These are phyloP conservation scores for Pangasius sanitwongsei DNA, from an alignment of 2,797 vertebrate genomes.

Conservation along the genomic window DNA sequence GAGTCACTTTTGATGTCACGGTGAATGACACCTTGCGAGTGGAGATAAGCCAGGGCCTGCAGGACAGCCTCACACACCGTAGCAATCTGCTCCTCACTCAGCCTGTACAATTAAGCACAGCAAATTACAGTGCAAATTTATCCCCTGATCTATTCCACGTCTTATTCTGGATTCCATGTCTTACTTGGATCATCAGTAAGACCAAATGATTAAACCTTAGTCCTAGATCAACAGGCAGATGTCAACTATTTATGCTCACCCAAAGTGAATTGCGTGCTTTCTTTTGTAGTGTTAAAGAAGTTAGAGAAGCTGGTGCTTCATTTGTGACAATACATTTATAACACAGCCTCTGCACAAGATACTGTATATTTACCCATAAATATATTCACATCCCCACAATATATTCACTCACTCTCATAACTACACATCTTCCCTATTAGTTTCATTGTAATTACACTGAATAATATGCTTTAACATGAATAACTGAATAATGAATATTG, in stretches of 20 bases:
- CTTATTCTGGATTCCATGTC: background rate
- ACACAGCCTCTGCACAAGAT: background rate
- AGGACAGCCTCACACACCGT: slow-evolving; percentile 96
- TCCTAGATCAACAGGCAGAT: background rate
- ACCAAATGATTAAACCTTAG: background rate
- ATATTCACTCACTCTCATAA: background rate
- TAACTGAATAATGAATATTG: background rate
- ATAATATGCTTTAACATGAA: background rate
- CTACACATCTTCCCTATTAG: background rate
- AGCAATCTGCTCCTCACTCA: slow-evolving; percentile 97
- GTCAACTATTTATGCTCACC: background rate
- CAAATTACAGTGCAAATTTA: background rate
- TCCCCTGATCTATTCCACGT: background rate
- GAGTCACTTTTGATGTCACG: slow-evolving; percentile 99
- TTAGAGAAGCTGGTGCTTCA: background rate
- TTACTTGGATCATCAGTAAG: background rate
- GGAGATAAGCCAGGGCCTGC: slow-evolving; percentile 93
- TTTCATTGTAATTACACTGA: too few relatives aligned
- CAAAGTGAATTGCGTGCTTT: background rate
- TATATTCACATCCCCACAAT: background rate
- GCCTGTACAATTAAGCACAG: slow-evolving; percentile 68
- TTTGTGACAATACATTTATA: background rate
- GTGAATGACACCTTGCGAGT: slow-evolving; percentile 97
- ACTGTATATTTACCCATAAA: background rate
- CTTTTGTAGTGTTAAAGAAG: background rate